A percentile compares a stretch with the other conserved stretches of the same genome.
Conservation (phyloP, 2,113 vertebrate genomes). For the Cyprinodon brontotheroides region DNA sequence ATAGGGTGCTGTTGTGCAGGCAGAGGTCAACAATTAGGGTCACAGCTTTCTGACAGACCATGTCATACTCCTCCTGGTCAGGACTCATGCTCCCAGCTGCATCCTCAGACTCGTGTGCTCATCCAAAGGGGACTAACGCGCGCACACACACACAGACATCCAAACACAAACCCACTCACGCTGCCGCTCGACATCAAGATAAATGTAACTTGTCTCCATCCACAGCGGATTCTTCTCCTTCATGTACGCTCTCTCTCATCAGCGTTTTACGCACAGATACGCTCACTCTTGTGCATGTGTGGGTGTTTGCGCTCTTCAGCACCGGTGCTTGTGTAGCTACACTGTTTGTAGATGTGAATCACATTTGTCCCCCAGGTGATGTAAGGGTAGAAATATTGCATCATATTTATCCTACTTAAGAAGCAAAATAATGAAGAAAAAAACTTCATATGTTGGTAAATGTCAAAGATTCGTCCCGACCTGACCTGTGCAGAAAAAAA, state of each 20-base stretch:
- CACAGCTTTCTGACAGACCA: constrained; percentile 83
- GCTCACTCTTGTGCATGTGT: constrained; percentile 9
- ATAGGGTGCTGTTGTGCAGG: constrained; percentile 76
- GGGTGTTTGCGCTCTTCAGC: neutral
- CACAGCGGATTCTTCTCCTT: constrained; percentile 51
- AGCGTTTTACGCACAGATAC: constrained; percentile 30
- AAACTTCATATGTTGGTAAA: neutral
- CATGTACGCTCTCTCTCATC: constrained; percentile 48
- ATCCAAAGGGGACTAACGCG: constrained; percentile 67
- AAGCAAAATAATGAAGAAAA: constrained; percentile 38
- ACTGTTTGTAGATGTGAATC: constrained; percentile 57
- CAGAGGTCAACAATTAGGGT: constrained; percentile 84
- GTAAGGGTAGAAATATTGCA: constrained; percentile 61
- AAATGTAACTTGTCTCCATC: constrained; percentile 68
- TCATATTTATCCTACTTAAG: constrained; percentile 61
- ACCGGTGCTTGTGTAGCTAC: constrained; percentile 1
- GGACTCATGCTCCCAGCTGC: constrained; percentile 82
- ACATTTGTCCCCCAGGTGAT: constrained; percentile 64
- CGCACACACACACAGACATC: constrained; percentile 53
- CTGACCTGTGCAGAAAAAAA: neutral
- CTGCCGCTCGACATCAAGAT: constrained; percentile 52
- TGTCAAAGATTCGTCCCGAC: neutral
- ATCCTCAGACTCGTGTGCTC: constrained; percentile 74
- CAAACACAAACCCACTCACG: constrained; percentile 50
- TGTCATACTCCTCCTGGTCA: constrained; percentile 80